Base-by-base conservation (phyloP, 2,797 vertebrate species). In the Hemibagrus guttatus region DNA sequence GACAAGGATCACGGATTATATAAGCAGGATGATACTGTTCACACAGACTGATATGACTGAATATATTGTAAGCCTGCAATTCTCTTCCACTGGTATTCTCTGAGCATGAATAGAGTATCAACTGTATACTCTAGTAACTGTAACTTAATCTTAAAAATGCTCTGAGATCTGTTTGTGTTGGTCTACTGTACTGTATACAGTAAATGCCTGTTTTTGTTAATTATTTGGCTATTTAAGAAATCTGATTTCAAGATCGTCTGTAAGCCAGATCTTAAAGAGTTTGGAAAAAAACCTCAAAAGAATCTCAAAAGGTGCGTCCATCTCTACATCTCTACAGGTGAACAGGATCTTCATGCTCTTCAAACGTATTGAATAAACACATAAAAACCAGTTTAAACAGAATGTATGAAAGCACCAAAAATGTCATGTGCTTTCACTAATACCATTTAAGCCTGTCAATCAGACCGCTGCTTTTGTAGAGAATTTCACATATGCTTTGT, bases 331-430 rank as follows among this genome's bases (percentile, higher is more conserved):
- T 4, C 26, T 9, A 49, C 14, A 72, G 35, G 54, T 49, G 54
- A 79, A 79, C 76, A 39, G 76, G 76, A 79, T 79, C 31, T 79
- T 31, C 54, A 79, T 59, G 56, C 8, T 31, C 54, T 79, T 79
- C 21, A 35, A 58, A 79, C 28, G 0, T 79, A 58, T 79, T 59
- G 59, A 79, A 79, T 35, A 79, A 79, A 79, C 54, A 79, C 52
- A 23, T 79, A 58, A 35, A 79, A 79, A 79, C 19, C 76, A 79
- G 72, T 75, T 75, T 52, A 75, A 75, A 75, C 46, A 75, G 46
- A 75, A 75, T 52, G 26, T 26, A 75, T 75, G 46, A 54, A 75
- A 52, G 72, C 46, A 17, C 26, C 16, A 17, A 75, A 75, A n/a
- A 49, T 46, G 39, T 72, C 19, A 46, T 0, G 39, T 71, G 68